Evolutionary conservation across 2,888 invertebrate genomes (phyloP), one percentile per base, ranked within the genome.

Genomic region (Xestia rhomboidea): DNA sequence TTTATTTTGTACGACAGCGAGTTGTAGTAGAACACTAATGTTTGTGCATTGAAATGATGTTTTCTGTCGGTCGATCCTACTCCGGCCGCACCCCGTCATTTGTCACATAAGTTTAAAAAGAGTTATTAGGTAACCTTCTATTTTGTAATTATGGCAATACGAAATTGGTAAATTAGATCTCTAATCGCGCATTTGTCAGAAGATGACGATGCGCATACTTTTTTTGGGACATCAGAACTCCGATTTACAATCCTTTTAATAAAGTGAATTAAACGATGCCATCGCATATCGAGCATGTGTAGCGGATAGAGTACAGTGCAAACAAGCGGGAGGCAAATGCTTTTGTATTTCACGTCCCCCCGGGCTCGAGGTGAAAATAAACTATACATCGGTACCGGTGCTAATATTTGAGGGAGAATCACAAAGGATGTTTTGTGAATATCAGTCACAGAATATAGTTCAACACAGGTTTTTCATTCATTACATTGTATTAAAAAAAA

Each of bases 261-360:
- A 76, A 82, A 70, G 49, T 44, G 72, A 73, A 84, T 85, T 83
- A 82, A 82, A 79, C 75, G 46, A 74, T 74, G 57, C 66, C 66
- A 77, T 85, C 68, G 41, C 71, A 69, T 83, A 79, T n/a, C 67
- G 57, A 79, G 41, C 54, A 68, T 74, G 68, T 69, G 44, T 60
- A 82, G 27, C 30, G 38, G 10, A 64, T 46, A 11, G 15, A 38
- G 81, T 74, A 77, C 62, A 72, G 46, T 69, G 76, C 81, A 86
- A 87, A 85, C 74, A 85, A 72, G 70, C 51, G 73, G 82, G 85
- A 76, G 67, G 70, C 68, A 76, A 74, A 73, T 68, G 76, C 81
- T 81, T 88, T 87, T 88, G 84, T 88, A 66, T 74, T 74, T 64
- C 73, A 74, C 83, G 71, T 82, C 84, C 85, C 88, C 84, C 87